Base-by-base conservation (phyloP, 2,113 vertebrate species). In the Microcebus murinus region DNA sequence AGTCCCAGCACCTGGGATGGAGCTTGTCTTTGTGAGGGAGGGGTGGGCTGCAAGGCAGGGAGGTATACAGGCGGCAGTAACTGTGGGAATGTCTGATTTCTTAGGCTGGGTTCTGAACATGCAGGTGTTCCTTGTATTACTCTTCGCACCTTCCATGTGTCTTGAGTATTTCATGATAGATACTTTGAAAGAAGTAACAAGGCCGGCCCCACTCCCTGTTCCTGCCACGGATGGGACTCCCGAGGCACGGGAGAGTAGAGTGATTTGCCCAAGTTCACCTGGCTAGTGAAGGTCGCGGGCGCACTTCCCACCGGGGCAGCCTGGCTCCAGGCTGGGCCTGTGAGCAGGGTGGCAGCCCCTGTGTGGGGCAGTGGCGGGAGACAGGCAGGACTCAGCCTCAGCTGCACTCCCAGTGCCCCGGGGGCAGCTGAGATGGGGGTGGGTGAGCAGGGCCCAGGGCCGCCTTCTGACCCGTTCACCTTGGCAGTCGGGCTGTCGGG, bases 401-500 rank as follows among this genome's bases (percentile, higher is more conserved):
- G 45, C 45, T 45, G 45, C 45, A 45, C 45, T 45, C 45, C 45
- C 45, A 45, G 42, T 45, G 45, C 45, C 45, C 45, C 45, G 7
- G 45, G 45, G 8, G 45, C 45, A 45, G 45, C 45, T 8, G 1
- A 45, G 45, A 45, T 45, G 45, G 45, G 45, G 45, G 45, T 1
- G 45, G 45, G 50, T 50, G 50, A 14, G 45, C 31, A 23, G 42
- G 27, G 59, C 67, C 65, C 1, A 1, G 34, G 81, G 6, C 52
- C 11, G 15, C 29, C 42, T 61, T 73, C 67, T 45, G 27, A 48
- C 45, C 23, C 2, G 0, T 68, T 63, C 67, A 12, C 7, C 34
- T 25, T 31, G n/a, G 25, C 13, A 1, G 12, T 31, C 0, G 8
- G 1, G 45, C 45, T 31, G 2, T 42, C 25, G 6, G 76, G 25